Evolutionary conservation across 2,113 vertebrate species (phyloP).

Genomic region (Mormoops blainvillei): DNA sequence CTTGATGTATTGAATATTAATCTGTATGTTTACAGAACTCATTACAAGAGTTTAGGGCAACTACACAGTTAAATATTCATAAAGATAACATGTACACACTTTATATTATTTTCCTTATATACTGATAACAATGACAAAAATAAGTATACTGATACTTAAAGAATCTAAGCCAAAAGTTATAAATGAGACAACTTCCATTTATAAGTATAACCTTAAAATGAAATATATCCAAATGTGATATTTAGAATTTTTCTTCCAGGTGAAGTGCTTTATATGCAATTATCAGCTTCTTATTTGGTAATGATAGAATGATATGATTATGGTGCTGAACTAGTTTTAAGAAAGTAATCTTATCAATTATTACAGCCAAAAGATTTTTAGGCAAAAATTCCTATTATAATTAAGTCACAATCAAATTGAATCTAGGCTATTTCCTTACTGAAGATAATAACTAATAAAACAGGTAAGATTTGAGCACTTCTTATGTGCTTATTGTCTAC

Average conservation of each 20-base stretch:
- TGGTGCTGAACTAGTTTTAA: background rate
- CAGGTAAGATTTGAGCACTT: background rate
- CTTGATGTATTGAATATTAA: constrained; percentile 57
- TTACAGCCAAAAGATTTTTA: background rate
- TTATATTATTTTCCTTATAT: constrained; percentile 34
- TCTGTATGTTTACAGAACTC: constrained; percentile 40
- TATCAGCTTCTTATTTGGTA: background rate
- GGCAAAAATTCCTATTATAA: background rate
- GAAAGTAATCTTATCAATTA: background rate
- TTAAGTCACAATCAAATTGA: background rate
- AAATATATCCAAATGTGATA: background rate
- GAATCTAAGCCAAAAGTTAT: constrained; percentile 21
- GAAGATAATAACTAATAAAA: background rate
- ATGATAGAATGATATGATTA: background rate
- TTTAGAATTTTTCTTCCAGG: background rate
- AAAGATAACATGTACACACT: constrained; percentile 22
- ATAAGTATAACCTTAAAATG: constrained; percentile 17
- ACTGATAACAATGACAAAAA: constrained; percentile 15
- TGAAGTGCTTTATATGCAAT: background rate
- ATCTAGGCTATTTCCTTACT: background rate
- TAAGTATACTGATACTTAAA: background rate
- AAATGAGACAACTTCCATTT: background rate
- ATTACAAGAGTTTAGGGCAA: constrained; percentile 35
- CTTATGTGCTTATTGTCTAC: background rate
- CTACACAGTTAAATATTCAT: constrained; percentile 31